A percentile compares a stretch with the other conserved stretches of the same genome.
These are phyloP conservation scores for Aleiodes sp. DNA, from an alignment of 1,140 invertebrate species.

Conservation along the genomic window DNA sequence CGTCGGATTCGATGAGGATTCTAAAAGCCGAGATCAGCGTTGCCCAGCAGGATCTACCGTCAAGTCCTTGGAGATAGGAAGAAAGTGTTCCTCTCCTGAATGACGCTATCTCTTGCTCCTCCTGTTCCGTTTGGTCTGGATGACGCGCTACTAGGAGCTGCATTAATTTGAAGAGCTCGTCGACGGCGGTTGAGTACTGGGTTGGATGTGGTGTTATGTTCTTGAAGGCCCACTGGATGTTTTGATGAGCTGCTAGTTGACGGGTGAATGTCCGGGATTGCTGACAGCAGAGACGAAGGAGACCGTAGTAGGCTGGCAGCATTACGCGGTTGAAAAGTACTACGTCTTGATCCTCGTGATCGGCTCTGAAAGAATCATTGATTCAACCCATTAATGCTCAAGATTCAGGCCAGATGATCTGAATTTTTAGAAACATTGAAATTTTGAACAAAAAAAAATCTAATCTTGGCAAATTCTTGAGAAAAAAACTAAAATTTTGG, in stretches of 20 bases:
- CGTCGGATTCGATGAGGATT: conserved; percentile 87
- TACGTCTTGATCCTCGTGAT: conserved; percentile 95
- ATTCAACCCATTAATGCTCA: no score
- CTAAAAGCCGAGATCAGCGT: conserved; percentile 87
- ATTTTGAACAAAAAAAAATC: conserved; percentile 30
- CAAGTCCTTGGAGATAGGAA: conserved; percentile 83
- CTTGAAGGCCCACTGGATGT: conserved; percentile 95
- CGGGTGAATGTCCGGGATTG: conserved; percentile 86
- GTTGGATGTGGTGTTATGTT: conserved; percentile 94
- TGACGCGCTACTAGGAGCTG: conserved; percentile 81
- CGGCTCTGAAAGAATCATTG: conserved; percentile 72
- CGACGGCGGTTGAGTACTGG: conserved; percentile 89
- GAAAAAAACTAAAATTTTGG: no score
- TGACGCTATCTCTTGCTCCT: conserved; percentile 81
- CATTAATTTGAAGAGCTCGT: conserved; percentile 91
- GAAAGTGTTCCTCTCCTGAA: conserved; percentile 85
- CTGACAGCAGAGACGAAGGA: conserved; percentile 88
- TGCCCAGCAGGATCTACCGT: conserved; percentile 86
- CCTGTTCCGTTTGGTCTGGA: conserved; percentile 80
- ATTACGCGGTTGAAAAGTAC: conserved; percentile 92
- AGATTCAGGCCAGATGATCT: no score
- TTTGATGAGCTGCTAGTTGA: conserved; percentile 89
- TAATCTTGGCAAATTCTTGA: conserved; percentile 1
- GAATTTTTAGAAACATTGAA: conserved; percentile 34
- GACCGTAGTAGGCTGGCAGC: conserved; percentile 93